Evolutionary conservation across 2,113 vertebrate species (phyloP).

Genomic region (Vulpes vulpes): DNA sequence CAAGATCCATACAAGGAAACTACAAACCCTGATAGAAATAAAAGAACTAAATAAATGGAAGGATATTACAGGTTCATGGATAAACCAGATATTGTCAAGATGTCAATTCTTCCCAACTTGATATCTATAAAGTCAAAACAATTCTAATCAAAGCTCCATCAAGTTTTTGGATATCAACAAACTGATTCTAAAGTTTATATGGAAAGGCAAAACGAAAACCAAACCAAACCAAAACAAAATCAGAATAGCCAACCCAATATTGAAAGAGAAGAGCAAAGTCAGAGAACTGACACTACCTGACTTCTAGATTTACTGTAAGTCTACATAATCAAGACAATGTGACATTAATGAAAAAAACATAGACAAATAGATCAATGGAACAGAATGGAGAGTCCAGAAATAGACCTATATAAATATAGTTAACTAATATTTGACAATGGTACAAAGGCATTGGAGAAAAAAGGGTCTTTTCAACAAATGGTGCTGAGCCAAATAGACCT

Average conservation of each 20-base stretch:
- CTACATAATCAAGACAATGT: not conserved
- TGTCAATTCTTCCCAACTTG: not conserved
- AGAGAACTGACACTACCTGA: not conserved
- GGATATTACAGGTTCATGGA: not conserved
- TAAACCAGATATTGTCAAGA: not conserved
- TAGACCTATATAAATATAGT: not conserved
- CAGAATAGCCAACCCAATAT: not conserved
- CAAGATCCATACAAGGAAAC: not conserved
- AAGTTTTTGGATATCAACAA: not conserved
- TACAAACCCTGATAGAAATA: not conserved
- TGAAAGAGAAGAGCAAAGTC: not conserved
- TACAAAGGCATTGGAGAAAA: not conserved
- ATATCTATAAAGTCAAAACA: not conserved
- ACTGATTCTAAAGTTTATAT: not conserved
- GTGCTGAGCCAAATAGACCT: not conserved
- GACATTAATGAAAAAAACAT: not conserved
- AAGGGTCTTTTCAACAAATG: not conserved
- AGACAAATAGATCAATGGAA: not conserved
- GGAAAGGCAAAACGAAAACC: not conserved
- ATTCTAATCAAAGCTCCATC: not conserved
- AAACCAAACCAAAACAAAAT: not conserved
- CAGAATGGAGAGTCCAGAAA: not conserved
- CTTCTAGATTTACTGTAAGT: not conserved
- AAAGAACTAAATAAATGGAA: not conserved
- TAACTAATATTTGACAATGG: not conserved